A percentile compares a stretch with the other conserved stretches of the same genome.
These are phyloP conservation scores for Origma solitaria DNA, from an alignment of 2,113 vertebrate species.

Conservation along the genomic window DNA sequence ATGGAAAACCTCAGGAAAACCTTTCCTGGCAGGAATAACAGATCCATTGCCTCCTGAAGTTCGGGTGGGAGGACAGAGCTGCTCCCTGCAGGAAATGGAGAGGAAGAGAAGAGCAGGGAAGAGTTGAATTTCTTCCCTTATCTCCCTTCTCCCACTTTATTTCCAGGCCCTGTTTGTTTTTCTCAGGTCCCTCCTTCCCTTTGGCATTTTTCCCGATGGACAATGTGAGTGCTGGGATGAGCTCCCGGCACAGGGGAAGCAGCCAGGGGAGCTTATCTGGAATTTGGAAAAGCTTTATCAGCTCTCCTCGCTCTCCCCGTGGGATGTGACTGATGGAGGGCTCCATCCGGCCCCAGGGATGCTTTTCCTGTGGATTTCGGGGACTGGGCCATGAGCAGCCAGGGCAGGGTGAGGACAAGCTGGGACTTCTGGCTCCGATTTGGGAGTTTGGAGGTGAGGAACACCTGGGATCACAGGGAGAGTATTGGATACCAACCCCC, in stretches of 20 bases:
- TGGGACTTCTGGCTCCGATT: background rate
- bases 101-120: background rate
- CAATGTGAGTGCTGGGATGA: background rate
- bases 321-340: background rate
- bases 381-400: too few species aligned
- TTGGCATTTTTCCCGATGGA: background rate
- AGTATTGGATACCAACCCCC: rapidly evolving
- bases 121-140: background rate
- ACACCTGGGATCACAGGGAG: background rate
- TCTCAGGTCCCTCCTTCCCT: background rate
- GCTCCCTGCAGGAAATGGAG: background rate
- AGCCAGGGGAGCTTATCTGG: background rate
- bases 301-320: background rate
- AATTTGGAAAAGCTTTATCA: background rate
- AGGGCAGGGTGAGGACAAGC: background rate
- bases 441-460: background rate
- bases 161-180: background rate
- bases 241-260: background rate
- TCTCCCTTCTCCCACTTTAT: background rate
- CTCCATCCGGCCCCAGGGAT: background rate
- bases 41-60: background rate
- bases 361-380: background rate
- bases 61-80: background rate
- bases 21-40: background rate
- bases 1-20: background rate